Percentiles rank a stretch among this genome's conserved stretches.
Evolutionary conservation across 2,797 vertebrate genomes (phyloP).

Genomic region (Notoglanidium macrostoma): DNA sequence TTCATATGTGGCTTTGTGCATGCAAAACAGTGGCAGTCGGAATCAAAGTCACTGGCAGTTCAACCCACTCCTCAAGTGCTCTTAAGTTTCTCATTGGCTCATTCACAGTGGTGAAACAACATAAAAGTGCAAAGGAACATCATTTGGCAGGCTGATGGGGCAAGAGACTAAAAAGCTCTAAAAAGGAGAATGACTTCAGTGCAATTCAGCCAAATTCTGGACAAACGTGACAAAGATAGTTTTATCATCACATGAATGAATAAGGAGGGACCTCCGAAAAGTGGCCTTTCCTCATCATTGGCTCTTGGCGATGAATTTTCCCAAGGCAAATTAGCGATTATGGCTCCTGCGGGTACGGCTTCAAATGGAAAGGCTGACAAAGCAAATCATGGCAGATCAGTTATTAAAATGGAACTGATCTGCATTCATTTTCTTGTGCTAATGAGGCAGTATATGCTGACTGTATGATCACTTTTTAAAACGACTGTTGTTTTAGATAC

Average conservation of each 20-base stretch:
- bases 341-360: constrained; percentile 18
- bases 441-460: constrained; percentile 53
- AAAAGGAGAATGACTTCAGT: constrained; percentile 16
- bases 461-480: constrained; percentile 17
- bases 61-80: constrained; percentile 38
- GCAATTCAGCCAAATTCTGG: constrained; percentile 20
- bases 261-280: constrained; percentile 12
- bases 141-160: constrained; percentile 20
- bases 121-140: constrained; percentile 48
- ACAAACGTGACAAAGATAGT: constrained; percentile 16
- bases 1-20: constrained; percentile 27
- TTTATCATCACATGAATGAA: constrained; percentile 21
- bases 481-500: constrained; percentile 2
- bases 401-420: constrained; percentile 32
- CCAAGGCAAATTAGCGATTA: constrained; percentile 37
- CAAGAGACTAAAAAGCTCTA: constrained; percentile 20
- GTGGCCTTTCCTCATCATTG: constrained; percentile 36
- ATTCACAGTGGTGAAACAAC: constrained; percentile 51
- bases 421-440: constrained; percentile 45
- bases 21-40: constrained; percentile 39
- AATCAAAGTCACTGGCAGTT: constrained; percentile 39
- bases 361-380: constrained; percentile 39
- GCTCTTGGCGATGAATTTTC: constrained; percentile 22
- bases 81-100: constrained; percentile 32
- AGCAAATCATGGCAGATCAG: constrained; percentile 18